Percentiles rank a stretch among this genome's conserved stretches.
These are phyloP conservation scores for Ptilodon capucinus DNA, from an alignment of 2,888 invertebrate species.

Conservation along the genomic window DNA sequence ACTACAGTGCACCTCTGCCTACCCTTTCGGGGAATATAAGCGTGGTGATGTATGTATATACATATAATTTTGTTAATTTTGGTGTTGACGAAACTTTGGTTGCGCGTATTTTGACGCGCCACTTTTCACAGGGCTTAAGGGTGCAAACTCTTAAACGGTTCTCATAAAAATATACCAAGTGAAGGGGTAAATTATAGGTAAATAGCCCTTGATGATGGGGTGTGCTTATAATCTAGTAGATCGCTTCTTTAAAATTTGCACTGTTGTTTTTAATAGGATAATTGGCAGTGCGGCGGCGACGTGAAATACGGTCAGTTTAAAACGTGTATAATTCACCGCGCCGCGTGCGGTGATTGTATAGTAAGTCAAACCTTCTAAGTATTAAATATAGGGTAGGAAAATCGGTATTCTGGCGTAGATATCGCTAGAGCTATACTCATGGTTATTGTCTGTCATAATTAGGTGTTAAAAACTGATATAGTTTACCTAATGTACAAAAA, in stretches of 20 bases:
- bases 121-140: neutral
- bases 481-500: no score
- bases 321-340: slow-evolving; percentile 24
- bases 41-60: no score
- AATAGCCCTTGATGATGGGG: slow-evolving; percentile 45
- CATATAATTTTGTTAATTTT: no score
- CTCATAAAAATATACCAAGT: slow-evolving; percentile 14
- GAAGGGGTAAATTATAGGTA: slow-evolving; percentile 27
- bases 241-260: slow-evolving; percentile 40
- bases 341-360: slow-evolving; percentile 28
- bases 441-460: neutral
- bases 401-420: neutral
- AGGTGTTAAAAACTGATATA: no score
- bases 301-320: slow-evolving; percentile 28
- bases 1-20: no score
- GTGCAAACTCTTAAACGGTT: neutral
- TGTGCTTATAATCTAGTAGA: slow-evolving; percentile 28
- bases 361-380: slow-evolving; percentile 32
- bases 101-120: no score
- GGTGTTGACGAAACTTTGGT: no score
- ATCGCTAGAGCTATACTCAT: neutral
- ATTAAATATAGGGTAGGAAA: slow-evolving; percentile 25
- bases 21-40: no score
- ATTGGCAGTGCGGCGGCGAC: slow-evolving; percentile 34
- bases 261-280: slow-evolving; percentile 43